These are phyloP conservation scores for Sicus ferrugineus DNA, from an alignment of 2,888 invertebrate genomes.

Conservation along the genomic window DNA sequence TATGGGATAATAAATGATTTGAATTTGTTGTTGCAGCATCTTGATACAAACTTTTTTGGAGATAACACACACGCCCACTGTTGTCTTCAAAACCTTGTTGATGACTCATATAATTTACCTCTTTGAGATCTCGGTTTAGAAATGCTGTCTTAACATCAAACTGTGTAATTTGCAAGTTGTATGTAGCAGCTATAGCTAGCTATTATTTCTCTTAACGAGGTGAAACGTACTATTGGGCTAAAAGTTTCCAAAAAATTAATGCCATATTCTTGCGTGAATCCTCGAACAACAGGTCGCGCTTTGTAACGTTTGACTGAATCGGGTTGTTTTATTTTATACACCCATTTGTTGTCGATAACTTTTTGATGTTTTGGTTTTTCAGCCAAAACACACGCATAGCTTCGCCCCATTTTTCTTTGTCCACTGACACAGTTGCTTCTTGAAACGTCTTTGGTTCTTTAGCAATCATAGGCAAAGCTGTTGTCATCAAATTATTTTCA, in stretches of 20 bases:
- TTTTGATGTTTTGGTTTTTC: constrained; percentile 1
- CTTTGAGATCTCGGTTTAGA: background rate
- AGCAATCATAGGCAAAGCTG: background rate
- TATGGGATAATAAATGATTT: background rate
- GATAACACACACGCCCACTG: background rate
- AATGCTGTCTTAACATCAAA: constrained; percentile 19
- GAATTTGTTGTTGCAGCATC: background rate
- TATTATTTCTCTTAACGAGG: constrained; percentile 32
- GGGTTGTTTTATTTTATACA: constrained; percentile 3
- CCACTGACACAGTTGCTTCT: constrained; percentile 7
- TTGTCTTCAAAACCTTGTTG: constrained; percentile 29
- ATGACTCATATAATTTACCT: constrained; percentile 16
- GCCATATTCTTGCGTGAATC: constrained; percentile 28
- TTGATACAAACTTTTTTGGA: background rate
- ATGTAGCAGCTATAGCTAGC: constrained; percentile 24
- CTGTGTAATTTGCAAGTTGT: constrained; percentile 27
- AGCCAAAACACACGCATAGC: constrained; percentile 21
- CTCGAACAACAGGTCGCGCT: constrained; percentile 33
- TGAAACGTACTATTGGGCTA: constrained; percentile 30
- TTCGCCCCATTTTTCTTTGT: constrained; percentile 4
- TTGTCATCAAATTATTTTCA: background rate
- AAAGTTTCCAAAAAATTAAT: constrained; percentile 31
- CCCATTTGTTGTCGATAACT: constrained; percentile 9
- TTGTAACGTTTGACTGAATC: constrained; percentile 22
- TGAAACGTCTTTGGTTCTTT: background rate